Conservation (phyloP, 2,888 invertebrate species). For the Cataglyphis cursor region DNA sequence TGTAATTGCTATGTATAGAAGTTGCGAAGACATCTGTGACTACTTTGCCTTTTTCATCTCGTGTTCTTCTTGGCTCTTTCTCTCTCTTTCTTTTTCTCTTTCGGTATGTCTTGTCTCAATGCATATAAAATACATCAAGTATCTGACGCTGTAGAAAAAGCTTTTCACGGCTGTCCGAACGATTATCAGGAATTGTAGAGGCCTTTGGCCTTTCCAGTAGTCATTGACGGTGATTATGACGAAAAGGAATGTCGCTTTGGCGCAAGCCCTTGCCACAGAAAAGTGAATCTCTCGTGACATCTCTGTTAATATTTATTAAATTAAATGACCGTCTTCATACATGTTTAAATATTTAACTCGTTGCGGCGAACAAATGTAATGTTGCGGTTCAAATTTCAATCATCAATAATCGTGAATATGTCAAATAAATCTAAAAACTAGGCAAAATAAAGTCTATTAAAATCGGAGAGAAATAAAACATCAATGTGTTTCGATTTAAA, state of each 20-base stretch:
- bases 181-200: slow-evolving; percentile 50
- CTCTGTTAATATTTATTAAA: slow-evolving; percentile 12
- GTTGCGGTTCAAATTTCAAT: neutral
- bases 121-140: slow-evolving; percentile 25
- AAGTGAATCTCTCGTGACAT: slow-evolving; percentile 26
- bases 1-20: slow-evolving; percentile 78
- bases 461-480: neutral
- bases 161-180: slow-evolving; percentile 53
- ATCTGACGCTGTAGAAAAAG: slow-evolving; percentile 36
- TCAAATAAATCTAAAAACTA: neutral
- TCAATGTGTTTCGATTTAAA: neutral
- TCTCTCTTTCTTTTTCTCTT: neutral
- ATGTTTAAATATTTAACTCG: neutral
- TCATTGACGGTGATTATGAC: slow-evolving; percentile 46
- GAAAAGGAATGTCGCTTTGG: slow-evolving; percentile 40
- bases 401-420: neutral
- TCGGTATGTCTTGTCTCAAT: neutral
- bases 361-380: neutral
- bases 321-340: slow-evolving; percentile 4
- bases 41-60: slow-evolving; percentile 42
- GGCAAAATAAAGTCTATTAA: neutral
- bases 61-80: slow-evolving; percentile 1
- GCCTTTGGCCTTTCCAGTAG: slow-evolving; percentile 54
- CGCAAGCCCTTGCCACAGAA: slow-evolving; percentile 19
- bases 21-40: slow-evolving; percentile 68